A percentile compares a stretch with the other conserved stretches of the same genome.
Evolutionary conservation across 2,888 invertebrate genomes (phyloP).

Genomic region (Nomada hirtipes): DNA sequence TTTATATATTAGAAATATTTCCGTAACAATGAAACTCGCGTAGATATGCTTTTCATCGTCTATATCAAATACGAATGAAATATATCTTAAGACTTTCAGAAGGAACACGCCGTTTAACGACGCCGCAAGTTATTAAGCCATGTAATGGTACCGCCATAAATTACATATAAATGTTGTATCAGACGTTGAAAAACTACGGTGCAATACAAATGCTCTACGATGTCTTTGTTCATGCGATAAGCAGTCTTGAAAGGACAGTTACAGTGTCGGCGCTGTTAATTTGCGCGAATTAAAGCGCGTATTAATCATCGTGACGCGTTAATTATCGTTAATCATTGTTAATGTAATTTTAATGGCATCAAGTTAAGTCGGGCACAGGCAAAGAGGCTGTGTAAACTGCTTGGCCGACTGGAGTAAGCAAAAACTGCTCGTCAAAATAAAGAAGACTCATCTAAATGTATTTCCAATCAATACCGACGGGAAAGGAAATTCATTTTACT

Average conservation of each 20-base stretch:
- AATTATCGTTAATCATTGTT: constrained; percentile 60
- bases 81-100: too few relatives aligned
- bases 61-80: too few relatives aligned
- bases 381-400: constrained; percentile 11
- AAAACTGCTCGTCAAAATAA: constrained; percentile 5
- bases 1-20: too few relatives aligned
- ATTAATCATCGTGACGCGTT: constrained; percentile 59
- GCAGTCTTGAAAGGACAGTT: constrained; percentile 23
- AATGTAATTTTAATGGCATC: constrained; percentile 61
- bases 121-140: background rate
- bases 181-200: background rate
- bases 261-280: constrained; percentile 36
- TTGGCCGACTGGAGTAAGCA: background rate
- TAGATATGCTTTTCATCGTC: too few relatives aligned
- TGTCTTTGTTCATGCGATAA: constrained; percentile 1
- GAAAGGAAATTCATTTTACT: background rate
- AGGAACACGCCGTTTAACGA: too few relatives aligned
- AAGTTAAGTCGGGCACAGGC: constrained; percentile 27
- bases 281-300: constrained; percentile 41
- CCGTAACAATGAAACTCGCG: too few relatives aligned
- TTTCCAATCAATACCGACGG: constrained; percentile 5
- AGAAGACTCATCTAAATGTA: background rate
- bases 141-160: background rate
- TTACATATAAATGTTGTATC: background rate
- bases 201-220: background rate